Evolutionary conservation across 2,888 invertebrate genomes (phyloP).

Genomic region (Phorcus lineatus): DNA sequence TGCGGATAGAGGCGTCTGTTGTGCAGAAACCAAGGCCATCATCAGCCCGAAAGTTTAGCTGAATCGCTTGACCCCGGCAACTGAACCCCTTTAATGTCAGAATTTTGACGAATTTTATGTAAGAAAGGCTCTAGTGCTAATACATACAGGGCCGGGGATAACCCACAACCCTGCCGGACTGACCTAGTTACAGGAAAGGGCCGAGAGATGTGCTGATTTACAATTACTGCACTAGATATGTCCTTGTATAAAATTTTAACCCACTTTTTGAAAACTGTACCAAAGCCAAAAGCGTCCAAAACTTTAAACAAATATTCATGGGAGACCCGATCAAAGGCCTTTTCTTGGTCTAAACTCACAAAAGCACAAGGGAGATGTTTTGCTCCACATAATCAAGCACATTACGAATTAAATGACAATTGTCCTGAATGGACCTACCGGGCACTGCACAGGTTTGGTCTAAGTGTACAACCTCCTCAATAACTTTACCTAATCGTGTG

Average conservation of each 20-base stretch:
- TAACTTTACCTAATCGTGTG: constrained; percentile 36
- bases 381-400: constrained; percentile 43
- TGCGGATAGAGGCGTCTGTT: background rate
- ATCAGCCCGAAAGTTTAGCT: constrained; percentile 24
- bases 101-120: constrained; percentile 3
- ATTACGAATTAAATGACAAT: constrained; percentile 42
- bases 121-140: constrained; percentile 27
- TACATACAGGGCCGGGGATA: constrained; percentile 25
- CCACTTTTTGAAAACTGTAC: constrained; percentile 39
- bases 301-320: constrained; percentile 43
- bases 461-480: constrained; percentile 35
- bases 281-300: constrained; percentile 45
- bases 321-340: constrained; percentile 50
- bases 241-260: constrained; percentile 45
- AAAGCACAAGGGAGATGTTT: constrained; percentile 41
- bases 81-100: background rate
- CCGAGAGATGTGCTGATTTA: constrained; percentile 41
- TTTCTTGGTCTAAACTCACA: constrained; percentile 50
- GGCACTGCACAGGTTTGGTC: constrained; percentile 46
- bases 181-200: background rate
- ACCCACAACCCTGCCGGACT: constrained; percentile 12
- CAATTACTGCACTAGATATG: constrained; percentile 41
- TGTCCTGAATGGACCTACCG: constrained; percentile 39
- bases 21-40: constrained; percentile 24
- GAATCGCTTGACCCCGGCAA: constrained; percentile 7